phyloP scores from a whole-genome alignment of 2,888 invertebrate genomes.

The Hypomecis punctinalis region DNA sequence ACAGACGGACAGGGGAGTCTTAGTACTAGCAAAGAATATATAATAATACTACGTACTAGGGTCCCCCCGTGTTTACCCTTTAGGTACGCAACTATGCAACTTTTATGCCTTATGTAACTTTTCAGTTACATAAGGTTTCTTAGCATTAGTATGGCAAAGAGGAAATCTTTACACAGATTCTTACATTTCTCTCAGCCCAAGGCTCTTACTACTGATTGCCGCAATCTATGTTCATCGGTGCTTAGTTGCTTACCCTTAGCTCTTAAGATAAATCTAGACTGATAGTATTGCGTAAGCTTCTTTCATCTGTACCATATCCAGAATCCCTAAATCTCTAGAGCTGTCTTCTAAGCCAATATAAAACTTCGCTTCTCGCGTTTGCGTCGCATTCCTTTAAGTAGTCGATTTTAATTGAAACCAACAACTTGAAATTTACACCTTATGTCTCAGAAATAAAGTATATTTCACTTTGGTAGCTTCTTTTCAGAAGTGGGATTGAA shows the following conservation, averaged over 20 bases:
- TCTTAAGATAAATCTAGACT: slow-evolving; percentile 39
- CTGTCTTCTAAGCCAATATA: slow-evolving; percentile 53
- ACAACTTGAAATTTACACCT: slow-evolving; percentile 36
- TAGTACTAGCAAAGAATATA: no score
- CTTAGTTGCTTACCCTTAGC: slow-evolving; percentile 33
- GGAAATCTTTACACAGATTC: neutral
- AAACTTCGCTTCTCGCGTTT: slow-evolving; percentile 52
- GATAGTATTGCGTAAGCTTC: slow-evolving; percentile 21
- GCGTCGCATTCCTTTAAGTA: slow-evolving; percentile 47
- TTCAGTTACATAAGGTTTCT: no score
- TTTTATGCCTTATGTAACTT: no score
- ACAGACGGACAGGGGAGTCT: no score
- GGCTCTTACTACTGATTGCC: neutral
- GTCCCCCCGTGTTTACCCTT: no score
- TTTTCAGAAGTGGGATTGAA: slow-evolving; percentile 12
- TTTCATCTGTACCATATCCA: slow-evolving; percentile 29
- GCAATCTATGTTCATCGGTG: slow-evolving; percentile 20
- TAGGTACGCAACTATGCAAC: no score
- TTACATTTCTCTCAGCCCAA: neutral
- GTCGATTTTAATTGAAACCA: slow-evolving; percentile 51
- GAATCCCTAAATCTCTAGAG: slow-evolving; percentile 19
- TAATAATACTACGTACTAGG: no score
- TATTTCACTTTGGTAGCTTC: neutral
- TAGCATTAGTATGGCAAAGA: neutral
- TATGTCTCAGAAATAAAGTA: slow-evolving; percentile 26